Base-by-base conservation (phyloP, 1,140 invertebrate species). In the Chrysomallon squamiferum region DNA sequence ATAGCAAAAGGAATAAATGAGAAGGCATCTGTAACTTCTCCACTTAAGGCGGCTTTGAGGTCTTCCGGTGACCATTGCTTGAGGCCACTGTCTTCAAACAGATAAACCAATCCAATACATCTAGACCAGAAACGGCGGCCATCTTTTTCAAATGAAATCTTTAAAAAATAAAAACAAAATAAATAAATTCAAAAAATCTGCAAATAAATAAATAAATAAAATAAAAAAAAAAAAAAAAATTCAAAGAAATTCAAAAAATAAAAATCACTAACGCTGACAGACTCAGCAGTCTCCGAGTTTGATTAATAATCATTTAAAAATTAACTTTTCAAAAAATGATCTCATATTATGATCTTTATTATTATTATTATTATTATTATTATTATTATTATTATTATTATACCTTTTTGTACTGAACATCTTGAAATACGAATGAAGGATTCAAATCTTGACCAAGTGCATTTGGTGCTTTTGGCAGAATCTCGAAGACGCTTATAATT, bases 331-430 rank as follows among this genome's bases (percentile, higher is more conserved):
- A n/a, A n/a, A n/a, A n/a, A n/a, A n/a, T n/a, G n/a, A n/a, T n/a
- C n/a, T n/a, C n/a, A n/a, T n/a, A n/a, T n/a, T n/a, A n/a, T n/a
- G n/a, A n/a, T n/a, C n/a, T n/a, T n/a, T n/a, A n/a, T n/a, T n/a
- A n/a, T n/a, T n/a, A n/a, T n/a, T n/a, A n/a, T n/a, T n/a, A n/a
- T n/a, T n/a, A n/a, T n/a, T n/a, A n/a, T n/a, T n/a, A n/a, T n/a
- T n/a, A n/a, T n/a, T n/a, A n/a, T n/a, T n/a, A 38, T 38, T 7
- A 38, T 2, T 22, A 9, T 58, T 30, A n/a, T n/a, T 58, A 27
- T 64, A 75, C 73, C 68, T 71, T 66, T 52, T 71, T 71, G 60
- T 73, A 75, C 30, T 75, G 71, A 13, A 70, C 71, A 30, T 68
- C 68, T 13, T 62, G 71, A 47, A 63, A 75, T 33, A 45, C n/a